Conservation (phyloP, 2,888 invertebrate species). For the Drosophila subquinaria region DNA sequence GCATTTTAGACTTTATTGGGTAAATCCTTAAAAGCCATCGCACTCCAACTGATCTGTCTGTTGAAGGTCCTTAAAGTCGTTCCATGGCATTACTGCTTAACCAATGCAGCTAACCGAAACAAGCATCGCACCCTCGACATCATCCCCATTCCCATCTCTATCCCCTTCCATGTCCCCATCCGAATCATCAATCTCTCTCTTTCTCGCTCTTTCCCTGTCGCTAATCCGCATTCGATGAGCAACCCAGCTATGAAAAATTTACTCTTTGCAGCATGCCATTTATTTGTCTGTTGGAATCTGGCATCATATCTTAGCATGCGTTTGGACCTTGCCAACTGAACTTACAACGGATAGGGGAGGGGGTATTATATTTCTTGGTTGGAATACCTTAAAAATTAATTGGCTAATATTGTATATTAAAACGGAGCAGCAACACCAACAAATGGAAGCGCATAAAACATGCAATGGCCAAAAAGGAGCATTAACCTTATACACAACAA, state of each 20-base stretch:
- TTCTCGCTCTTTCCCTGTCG: neutral
- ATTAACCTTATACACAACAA: constrained; percentile 38
- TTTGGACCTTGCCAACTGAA: constrained; percentile 29
- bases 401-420: constrained; percentile 76
- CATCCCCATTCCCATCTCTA: neutral
- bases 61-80: constrained; percentile 30
- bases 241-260: constrained; percentile 77
- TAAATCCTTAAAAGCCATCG: neutral
- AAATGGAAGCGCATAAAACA: constrained; percentile 63
- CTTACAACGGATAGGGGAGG: neutral
- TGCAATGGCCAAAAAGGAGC: constrained; percentile 45
- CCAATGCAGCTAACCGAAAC: constrained; percentile 44
- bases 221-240: constrained; percentile 30
- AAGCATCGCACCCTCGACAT: neutral
- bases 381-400: constrained; percentile 78
- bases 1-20: neutral
- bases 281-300: constrained; percentile 73
- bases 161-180: neutral
- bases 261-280: constrained; percentile 77
- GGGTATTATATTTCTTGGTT: constrained; percentile 16
- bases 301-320: constrained; percentile 76
- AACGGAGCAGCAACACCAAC: constrained; percentile 48
- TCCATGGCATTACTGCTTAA: constrained; percentile 22
- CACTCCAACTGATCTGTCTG: constrained; percentile 13
- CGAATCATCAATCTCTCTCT: neutral